Evolutionary conservation across 2,888 invertebrate genomes (phyloP).

Genomic region (Tolmerus cingulatus): DNA sequence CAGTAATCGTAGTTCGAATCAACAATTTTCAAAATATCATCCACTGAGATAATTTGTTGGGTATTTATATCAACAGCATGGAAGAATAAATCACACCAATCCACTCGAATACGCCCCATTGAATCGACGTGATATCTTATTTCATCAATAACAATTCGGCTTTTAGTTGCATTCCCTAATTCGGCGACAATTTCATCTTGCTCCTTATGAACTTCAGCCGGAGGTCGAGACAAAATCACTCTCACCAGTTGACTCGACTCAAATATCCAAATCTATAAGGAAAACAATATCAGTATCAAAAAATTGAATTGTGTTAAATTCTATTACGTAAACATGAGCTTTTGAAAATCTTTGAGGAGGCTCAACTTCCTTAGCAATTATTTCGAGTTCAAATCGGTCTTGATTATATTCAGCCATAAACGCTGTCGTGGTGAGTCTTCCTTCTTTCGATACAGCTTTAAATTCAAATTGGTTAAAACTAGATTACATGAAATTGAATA

Average conservation of each 20-base stretch:
- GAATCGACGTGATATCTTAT: conserved; percentile 77
- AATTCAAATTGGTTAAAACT: not conserved
- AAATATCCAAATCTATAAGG: conserved; percentile 83
- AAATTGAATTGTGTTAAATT: not conserved
- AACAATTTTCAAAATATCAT: conserved; percentile 79
- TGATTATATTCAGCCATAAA: conserved; percentile 90
- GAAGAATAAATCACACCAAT: conserved; percentile 84
- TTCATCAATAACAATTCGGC: conserved; percentile 81
- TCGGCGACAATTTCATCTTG: conserved; percentile 75
- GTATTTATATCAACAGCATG: conserved; percentile 80
- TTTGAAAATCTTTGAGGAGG: conserved; percentile 79
- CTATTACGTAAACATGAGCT: conserved; percentile 78
- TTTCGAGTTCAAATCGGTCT: conserved; percentile 83
- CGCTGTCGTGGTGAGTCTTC: conserved; percentile 70
- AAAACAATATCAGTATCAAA: not conserved
- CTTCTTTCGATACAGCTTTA: conserved; percentile 60
- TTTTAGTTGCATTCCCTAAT: conserved; percentile 78
- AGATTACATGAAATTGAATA: not conserved
- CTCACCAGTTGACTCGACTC: conserved; percentile 83
- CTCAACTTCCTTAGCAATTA: conserved; percentile 82
- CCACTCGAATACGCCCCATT: conserved; percentile 63
- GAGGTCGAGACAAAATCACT: conserved; percentile 83
- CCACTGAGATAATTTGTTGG: conserved; percentile 79
- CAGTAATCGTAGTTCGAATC: conserved; percentile 87
- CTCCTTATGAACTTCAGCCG: conserved; percentile 76